These are phyloP conservation scores for Sceliomorpha sp. DNA, from an alignment of 2,888 invertebrate genomes.

Conservation along the genomic window DNA sequence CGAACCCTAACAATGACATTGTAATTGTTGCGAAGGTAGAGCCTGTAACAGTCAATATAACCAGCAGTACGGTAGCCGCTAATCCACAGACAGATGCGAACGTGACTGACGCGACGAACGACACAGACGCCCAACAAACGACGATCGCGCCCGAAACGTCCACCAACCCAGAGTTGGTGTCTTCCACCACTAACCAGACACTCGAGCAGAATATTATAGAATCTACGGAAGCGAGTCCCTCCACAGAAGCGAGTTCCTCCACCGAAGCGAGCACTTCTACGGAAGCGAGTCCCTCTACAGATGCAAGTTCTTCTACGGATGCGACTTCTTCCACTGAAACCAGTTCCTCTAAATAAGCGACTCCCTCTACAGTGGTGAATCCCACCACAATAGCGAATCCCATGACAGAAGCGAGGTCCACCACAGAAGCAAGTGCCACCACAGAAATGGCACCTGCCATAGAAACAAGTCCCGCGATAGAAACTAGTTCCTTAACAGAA, in stretches of 20 bases:
- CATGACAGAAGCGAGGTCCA: no score
- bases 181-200: conserved; percentile 21
- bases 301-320: no score
- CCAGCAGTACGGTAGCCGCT: conserved; percentile 63
- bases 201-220: conserved; percentile 16
- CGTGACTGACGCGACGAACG: conserved; percentile 50
- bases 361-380: no score
- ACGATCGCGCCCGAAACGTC: conserved; percentile 22
- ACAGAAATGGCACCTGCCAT: no score
- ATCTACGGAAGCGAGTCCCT: conserved; percentile 9
- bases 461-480: no score
- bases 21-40: conserved; percentile 58
- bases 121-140: conserved; percentile 33
- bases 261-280: conserved; percentile 20
- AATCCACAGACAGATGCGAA: conserved; percentile 64
- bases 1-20: conserved; percentile 78
- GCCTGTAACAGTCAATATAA: conserved; percentile 59
- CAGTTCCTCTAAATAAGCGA: no score
- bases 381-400: no score
- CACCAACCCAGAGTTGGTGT: conserved; percentile 8
- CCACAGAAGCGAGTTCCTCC: conserved; percentile 21
- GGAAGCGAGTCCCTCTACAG: no score
- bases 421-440: no score
- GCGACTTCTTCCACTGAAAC: no score
- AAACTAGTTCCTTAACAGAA: no score